Evolutionary conservation across 2,888 invertebrate genomes (phyloP).

Genomic region (Trachelus iudaicus): DNA sequence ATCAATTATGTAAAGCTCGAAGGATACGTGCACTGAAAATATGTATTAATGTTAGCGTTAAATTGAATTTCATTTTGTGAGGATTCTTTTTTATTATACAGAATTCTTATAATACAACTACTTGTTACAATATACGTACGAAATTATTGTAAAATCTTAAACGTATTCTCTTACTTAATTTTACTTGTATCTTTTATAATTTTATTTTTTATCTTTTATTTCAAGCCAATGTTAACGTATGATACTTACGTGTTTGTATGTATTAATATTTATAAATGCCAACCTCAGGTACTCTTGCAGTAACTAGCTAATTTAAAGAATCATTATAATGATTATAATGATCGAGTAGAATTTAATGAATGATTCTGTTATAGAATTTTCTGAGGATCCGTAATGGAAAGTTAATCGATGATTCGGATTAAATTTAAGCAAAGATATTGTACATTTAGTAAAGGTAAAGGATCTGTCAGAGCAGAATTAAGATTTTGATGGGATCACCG

Average conservation of each 20-base stretch:
- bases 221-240: neutral
- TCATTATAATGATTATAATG: neutral
- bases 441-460: neutral
- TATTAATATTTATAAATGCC: constrained; percentile 2
- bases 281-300: neutral
- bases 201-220: neutral
- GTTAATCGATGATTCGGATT: neutral
- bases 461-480: neutral
- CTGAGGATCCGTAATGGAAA: neutral
- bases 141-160: neutral
- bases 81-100: neutral
- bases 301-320: neutral
- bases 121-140: neutral
- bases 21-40: neutral
- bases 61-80: neutral
- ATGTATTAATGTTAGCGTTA: neutral
- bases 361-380: neutral
- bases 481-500: neutral
- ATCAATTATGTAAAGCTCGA: neutral
- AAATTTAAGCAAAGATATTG: neutral
- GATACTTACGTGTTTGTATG: neutral
- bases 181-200: neutral
- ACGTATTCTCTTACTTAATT: neutral
- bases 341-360: neutral
- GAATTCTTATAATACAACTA: neutral